Percentiles rank a stretch among this genome's conserved stretches.
Evolutionary conservation across 1,140 invertebrate species (phyloP).

Genomic region (Magallana angulata): DNA sequence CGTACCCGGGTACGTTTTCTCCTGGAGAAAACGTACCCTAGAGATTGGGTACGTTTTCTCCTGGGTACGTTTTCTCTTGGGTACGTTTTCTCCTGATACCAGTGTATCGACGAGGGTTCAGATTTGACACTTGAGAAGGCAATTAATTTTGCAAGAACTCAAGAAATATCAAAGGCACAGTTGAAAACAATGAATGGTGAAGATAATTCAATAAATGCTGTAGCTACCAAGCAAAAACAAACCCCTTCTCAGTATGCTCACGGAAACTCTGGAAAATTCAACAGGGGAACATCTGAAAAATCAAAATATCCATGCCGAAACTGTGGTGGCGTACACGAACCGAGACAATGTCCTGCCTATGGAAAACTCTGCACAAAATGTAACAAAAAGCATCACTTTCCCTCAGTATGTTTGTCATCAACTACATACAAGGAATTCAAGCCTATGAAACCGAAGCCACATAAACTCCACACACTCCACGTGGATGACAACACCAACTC

Average conservation of each 20-base stretch:
- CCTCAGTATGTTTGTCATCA: neutral
- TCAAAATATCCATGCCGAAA: conserved; percentile 12
- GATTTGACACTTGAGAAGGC: conserved; percentile 53
- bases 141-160: conserved; percentile 45
- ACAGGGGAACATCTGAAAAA: neutral
- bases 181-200: neutral
- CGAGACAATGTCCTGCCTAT: neutral
- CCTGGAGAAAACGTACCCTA: too few species aligned
- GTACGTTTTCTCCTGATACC: too few species aligned
- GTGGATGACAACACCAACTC: neutral
- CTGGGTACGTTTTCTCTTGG: too few species aligned
- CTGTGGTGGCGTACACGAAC: conserved; percentile 5
- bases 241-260: neutral
- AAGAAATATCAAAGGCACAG: conserved; percentile 44
- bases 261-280: too few species aligned
- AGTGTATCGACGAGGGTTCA: conserved; percentile 49
- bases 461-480: too few species aligned
- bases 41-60: too few species aligned
- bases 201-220: neutral
- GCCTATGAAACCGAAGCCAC: neutral
- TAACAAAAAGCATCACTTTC: conserved; percentile 19
- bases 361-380: conserved; percentile 21
- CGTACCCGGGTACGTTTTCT: too few species aligned
- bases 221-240: neutral
- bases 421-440: neutral